phyloP scores from a whole-genome alignment of 2,113 vertebrate species.

The Andinoacara biseriatus region DNA sequence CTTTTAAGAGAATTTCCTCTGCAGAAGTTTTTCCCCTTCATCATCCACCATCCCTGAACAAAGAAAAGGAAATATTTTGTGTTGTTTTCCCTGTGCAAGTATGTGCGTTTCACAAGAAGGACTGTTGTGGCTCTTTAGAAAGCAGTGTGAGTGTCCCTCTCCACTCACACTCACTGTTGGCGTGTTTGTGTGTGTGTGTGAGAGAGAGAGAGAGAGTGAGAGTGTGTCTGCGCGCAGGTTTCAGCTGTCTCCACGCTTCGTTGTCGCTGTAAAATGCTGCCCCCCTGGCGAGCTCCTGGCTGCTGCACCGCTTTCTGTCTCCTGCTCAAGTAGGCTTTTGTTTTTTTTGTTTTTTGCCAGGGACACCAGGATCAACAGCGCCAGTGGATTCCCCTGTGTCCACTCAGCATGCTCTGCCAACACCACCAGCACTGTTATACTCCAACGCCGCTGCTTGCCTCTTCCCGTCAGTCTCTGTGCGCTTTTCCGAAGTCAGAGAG shows the following conservation, averaged over 20 bases:
- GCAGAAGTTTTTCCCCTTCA: constrained; percentile 56
- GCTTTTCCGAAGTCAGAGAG: constrained; percentile 51
- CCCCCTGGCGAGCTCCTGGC: constrained; percentile 48
- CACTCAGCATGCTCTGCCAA: constrained; percentile 46
- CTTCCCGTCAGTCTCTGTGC: constrained; percentile 35
- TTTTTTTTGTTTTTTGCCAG: constrained; percentile 47
- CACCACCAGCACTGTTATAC: constrained; percentile 38
- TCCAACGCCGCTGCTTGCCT: constrained; percentile 25
- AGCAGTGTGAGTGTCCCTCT: constrained; percentile 24
- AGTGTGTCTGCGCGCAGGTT: constrained; percentile 21
- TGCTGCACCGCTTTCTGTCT: constrained; percentile 42
- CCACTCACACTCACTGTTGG: constrained; percentile 28
- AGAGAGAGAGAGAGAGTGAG: neutral
- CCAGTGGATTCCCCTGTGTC: constrained; percentile 44
- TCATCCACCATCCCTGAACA: constrained; percentile 36
- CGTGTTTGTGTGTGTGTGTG: neutral
- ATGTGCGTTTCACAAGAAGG: constrained; percentile 14
- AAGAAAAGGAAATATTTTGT: constrained; percentile 14
- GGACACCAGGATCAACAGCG: constrained; percentile 53
- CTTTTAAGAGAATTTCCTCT: constrained; percentile 43
- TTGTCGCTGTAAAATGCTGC: constrained; percentile 61
- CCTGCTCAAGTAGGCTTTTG: constrained; percentile 24
- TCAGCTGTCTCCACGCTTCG: constrained; percentile 54
- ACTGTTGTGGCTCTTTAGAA: constrained; percentile 25
- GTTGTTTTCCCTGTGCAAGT: constrained; percentile 30